Conservation (phyloP, 2,797 vertebrate genomes). For the Pogonophryne albipinna region DNA sequence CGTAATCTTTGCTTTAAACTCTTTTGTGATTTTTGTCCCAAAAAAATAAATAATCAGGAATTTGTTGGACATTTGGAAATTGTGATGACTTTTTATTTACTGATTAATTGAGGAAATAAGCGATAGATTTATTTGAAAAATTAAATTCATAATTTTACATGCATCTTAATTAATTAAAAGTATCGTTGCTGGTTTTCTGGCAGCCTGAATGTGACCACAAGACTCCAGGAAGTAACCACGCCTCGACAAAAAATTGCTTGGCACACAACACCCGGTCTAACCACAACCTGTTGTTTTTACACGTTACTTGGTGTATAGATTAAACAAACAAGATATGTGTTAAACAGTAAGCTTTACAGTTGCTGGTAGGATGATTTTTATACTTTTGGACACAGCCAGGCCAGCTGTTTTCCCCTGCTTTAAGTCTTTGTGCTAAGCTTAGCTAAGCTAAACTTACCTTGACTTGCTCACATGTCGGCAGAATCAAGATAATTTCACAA, state of each 20-base stretch:
- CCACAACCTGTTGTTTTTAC: not conserved
- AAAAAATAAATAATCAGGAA: not conserved
- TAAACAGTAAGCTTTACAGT: no score
- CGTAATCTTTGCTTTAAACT: no score
- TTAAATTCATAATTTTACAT: not conserved
- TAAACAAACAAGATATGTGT: not conserved
- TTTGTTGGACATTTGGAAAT: not conserved
- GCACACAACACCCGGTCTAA: not conserved
- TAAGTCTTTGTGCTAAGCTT: not conserved
- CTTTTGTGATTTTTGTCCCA: no score
- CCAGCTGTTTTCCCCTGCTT: not conserved
- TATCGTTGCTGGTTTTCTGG: not conserved
- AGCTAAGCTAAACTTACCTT: not conserved
- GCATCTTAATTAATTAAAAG: no score
- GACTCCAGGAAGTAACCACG: not conserved
- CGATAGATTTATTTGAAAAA: not conserved
- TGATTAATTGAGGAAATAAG: not conserved
- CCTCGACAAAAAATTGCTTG: not conserved
- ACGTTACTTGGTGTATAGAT: not conserved
- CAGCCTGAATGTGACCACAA: not conserved
- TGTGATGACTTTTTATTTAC: not conserved
- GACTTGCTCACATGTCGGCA: no score
- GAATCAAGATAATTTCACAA: not conserved
- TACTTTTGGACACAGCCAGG: no score
- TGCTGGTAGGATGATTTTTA: no score